phyloP scores from a whole-genome alignment of 2,113 vertebrate genomes.

The Rhinoderma darwinii region DNA sequence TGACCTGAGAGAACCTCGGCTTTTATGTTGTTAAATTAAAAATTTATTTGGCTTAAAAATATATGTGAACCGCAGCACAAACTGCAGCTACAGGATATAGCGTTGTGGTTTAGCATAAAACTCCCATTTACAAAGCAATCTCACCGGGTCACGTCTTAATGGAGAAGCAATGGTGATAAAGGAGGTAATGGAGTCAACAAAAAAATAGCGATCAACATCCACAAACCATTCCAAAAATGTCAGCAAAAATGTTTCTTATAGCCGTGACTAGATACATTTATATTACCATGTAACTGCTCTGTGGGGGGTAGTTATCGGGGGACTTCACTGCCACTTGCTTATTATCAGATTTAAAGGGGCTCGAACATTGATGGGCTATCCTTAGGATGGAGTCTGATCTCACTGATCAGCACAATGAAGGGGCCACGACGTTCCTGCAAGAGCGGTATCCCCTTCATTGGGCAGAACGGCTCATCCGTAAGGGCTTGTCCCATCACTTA shows the following conservation, averaged over 20 bases:
- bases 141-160: not conserved
- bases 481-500: too few species aligned
- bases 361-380: too few species aligned
- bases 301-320: too few species aligned
- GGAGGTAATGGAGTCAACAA: not conserved
- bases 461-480: too few species aligned
- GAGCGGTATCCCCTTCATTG: too few species aligned
- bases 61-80: not conserved
- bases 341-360: not conserved
- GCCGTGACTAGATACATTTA: not conserved
- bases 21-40: not conserved
- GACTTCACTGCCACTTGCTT: not conserved
- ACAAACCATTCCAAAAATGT: not conserved
- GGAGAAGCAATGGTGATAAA: not conserved
- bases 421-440: too few species aligned
- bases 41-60: not conserved
- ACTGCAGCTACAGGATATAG: not conserved
- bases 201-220: not conserved
- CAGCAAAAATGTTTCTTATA: not conserved
- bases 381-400: too few species aligned
- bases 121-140: not conserved
- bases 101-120: slow-evolving; percentile 18
- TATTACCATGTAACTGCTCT: not conserved
- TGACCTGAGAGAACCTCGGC: slow-evolving; percentile 12
- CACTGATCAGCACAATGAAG: too few species aligned